Evolutionary conservation across 2,113 vertebrate genomes (phyloP), one percentile per base, ranked within the genome.

Genomic region (Ameiurus melas): DNA sequence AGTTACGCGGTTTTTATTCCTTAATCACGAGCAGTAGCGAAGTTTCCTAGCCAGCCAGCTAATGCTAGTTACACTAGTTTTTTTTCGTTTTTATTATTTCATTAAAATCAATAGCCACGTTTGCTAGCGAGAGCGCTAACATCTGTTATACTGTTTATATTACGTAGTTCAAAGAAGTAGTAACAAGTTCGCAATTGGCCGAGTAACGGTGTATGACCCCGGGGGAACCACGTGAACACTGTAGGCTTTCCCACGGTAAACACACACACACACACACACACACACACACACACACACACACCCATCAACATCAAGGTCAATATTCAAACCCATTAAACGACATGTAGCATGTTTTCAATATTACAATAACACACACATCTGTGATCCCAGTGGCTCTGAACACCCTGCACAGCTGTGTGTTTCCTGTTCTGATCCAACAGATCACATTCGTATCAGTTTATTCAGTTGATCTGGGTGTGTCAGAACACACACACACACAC

Each of bases 221-320:
- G 36, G 70, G 14, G n/a, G n/a, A 17, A 39, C 19, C 8, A 19
- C 6, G 6, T 2, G 33, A 66, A 66, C 10, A n/a, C 64, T 66
- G 64, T 27, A 66, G 10, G 64, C 64, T 66, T 66, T 66, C 64
- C 64, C 64, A 66, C 8, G n/a, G 64, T 66, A 64, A 33, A 25
- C 77, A 79, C 77, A 55, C 53, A 80, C 51, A 80, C 53, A 36
- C 36, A 53, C 47, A 53, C 43, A 79, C 39, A 78, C 22, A 78
- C 75, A 51, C 43, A 78, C 43, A 78, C 77, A 79, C 43, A 79
- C 75, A 53, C 47, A 53, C 47, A 55, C 78, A 80, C 51, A 80
- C 53, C 6, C 51, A 80, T 8, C 4, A 14, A 77, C 43, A 55
- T n/a, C 77, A 30, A 3, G 20, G 43, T 51, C 73, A 51, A 77